These are phyloP conservation scores for Amphipoea lucens DNA, from an alignment of 2,888 invertebrate species.

Conservation along the genomic window DNA sequence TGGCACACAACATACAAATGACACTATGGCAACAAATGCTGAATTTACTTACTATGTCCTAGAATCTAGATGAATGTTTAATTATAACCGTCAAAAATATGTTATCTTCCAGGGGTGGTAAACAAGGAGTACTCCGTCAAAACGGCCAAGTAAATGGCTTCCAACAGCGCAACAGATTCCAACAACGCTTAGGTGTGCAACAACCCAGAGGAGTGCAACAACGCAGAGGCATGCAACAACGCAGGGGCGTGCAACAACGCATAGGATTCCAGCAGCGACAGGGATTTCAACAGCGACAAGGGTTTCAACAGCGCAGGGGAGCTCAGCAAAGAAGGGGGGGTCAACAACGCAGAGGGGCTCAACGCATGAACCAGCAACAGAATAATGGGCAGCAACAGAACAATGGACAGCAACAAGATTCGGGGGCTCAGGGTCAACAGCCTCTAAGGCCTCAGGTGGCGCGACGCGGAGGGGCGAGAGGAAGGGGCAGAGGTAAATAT, in stretches of 20 bases:
- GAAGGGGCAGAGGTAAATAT: conserved; percentile 61
- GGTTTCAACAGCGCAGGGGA: conserved; percentile 16
- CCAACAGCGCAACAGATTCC: conserved; percentile 17
- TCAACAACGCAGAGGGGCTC: conserved; percentile 13
- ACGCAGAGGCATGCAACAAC: conserved; percentile 13
- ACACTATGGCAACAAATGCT: not conserved
- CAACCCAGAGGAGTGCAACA: conserved; percentile 15
- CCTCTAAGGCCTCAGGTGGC: conserved; percentile 55
- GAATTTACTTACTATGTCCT: not conserved
- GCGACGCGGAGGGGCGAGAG: conserved; percentile 45
- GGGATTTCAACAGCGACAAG: conserved; percentile 12
- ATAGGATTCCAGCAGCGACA: conserved; percentile 2
- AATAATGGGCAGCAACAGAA: conserved; percentile 14
- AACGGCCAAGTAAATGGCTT: conserved; percentile 21
- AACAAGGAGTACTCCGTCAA: conserved; percentile 21
- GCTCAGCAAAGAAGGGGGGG: not conserved
- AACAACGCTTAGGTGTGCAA: conserved; percentile 24
- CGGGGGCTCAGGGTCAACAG: conserved; percentile 28
- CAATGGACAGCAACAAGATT: not conserved
- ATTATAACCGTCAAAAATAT: not conserved
- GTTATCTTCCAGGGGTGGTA: conserved; percentile 4
- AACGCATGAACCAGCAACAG: conserved; percentile 20
- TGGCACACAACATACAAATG: not conserved
- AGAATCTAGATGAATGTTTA: not conserved
- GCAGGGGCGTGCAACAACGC: not conserved